Evolutionary conservation across 1,140 invertebrate species (phyloP).

Genomic region (Temnothorax curvispinosus): DNA sequence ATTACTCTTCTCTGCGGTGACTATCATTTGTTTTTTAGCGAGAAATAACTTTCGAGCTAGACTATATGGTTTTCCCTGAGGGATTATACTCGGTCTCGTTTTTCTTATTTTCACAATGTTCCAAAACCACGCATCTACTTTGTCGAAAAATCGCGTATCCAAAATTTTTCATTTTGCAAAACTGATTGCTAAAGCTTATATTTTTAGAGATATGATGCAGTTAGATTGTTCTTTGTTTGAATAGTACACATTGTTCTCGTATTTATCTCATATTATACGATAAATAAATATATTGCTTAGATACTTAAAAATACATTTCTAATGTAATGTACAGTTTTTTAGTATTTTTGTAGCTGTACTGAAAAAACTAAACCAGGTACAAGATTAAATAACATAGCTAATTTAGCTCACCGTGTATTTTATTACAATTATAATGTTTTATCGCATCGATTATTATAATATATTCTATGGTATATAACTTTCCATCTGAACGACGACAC

Average conservation of each 20-base stretch:
- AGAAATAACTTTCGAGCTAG: conserved; percentile 37
- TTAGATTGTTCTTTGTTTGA: not conserved
- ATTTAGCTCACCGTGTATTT: not conserved
- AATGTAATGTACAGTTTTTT: not conserved
- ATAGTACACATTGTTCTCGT: not conserved
- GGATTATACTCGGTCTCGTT: conserved; percentile 56
- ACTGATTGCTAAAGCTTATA: conserved; percentile 19
- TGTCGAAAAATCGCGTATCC: conserved; percentile 2
- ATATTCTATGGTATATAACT: conserved; percentile 1
- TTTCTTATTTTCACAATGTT: conserved; percentile 61
- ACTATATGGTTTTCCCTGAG: not conserved
- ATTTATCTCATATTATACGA: too few species aligned
- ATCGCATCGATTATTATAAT: not conserved
- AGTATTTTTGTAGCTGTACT: not conserved
- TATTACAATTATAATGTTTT: not conserved
- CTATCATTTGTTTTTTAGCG: conserved; percentile 50
- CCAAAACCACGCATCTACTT: too few species aligned
- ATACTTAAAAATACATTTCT: not conserved
- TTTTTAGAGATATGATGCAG: not conserved
- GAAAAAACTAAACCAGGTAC: not conserved
- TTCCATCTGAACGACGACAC: conserved; percentile 16
- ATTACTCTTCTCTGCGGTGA: not conserved
- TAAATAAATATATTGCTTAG: not conserved
- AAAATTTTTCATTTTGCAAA: conserved; percentile 16
- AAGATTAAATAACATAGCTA: not conserved